Conservation (phyloP, 2,888 invertebrate species). For the Orchesella flavescens region DNA sequence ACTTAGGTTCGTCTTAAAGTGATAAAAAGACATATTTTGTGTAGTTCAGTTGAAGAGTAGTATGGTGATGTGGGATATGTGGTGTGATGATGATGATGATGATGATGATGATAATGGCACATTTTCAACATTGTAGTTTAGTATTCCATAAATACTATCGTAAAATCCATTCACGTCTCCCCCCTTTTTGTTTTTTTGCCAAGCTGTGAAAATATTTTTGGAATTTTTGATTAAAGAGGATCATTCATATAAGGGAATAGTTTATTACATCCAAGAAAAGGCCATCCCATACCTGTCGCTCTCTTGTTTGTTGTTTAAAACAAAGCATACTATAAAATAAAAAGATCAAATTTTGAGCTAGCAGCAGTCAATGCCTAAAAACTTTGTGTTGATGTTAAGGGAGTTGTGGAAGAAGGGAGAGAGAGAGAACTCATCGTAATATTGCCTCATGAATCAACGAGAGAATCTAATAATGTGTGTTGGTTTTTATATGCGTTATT, state of each 20-base stretch:
- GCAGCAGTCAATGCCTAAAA: constrained; percentile 5
- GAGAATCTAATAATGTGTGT: background rate
- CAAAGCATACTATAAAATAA: background rate
- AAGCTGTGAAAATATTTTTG: constrained; percentile 5
- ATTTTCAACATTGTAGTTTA: background rate
- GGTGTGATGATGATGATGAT: background rate
- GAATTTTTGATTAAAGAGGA: constrained; percentile 45
- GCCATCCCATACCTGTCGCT: constrained; percentile 5
- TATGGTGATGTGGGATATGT: background rate
- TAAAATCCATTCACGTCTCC: constrained; percentile 1
- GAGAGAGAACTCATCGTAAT: background rate
- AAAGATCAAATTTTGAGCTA: constrained; percentile 2
- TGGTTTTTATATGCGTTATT: background rate
- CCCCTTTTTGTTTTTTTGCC: background rate
- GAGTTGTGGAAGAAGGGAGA: background rate
- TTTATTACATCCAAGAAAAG: background rate
- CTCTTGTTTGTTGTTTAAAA: background rate
- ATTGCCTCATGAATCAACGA: background rate
- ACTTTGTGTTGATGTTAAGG: background rate
- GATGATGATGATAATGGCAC: background rate
- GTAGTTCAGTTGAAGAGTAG: background rate
- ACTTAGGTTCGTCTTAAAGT: background rate
- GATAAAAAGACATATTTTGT: background rate
- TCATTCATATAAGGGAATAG: background rate
- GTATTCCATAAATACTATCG: constrained; percentile 22